phyloP scores from a whole-genome alignment of 2,797 vertebrate genomes.

The Pyrrhura leucotis region DNA sequence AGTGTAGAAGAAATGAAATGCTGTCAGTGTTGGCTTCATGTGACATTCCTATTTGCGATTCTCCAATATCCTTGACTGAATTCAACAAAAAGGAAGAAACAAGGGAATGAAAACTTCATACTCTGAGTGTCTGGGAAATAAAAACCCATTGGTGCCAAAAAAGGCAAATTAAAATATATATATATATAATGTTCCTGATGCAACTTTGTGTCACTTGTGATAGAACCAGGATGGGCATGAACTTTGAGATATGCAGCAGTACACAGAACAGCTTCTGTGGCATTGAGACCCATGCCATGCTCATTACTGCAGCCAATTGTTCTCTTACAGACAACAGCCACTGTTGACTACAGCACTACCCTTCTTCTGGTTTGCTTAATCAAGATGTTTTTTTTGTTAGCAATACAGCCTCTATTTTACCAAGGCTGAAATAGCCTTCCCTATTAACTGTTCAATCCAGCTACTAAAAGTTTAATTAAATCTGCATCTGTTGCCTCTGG shows the following conservation, averaged over 20 bases:
- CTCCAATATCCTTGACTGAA: not conserved
- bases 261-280: not conserved
- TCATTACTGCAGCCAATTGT: not conserved
- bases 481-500: not conserved
- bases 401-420: not conserved
- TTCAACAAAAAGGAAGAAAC: not conserved
- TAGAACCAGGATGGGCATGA: not conserved
- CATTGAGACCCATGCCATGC: not conserved
- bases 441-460: not conserved
- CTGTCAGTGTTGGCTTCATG: not conserved
- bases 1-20: not conserved
- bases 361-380: not conserved
- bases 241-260: not conserved
- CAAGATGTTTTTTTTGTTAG: not conserved
- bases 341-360: not conserved
- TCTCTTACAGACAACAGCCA: not conserved
- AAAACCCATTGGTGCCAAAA: not conserved
- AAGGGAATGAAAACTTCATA: not conserved
- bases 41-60: not conserved
- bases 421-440: not conserved
- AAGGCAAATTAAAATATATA: not conserved
- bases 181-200: not conserved
- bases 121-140: not conserved
- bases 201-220: not conserved
- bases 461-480: conserved; percentile 8